Conservation (phyloP, 2,888 invertebrate species). For the Baccha elongata region DNA sequence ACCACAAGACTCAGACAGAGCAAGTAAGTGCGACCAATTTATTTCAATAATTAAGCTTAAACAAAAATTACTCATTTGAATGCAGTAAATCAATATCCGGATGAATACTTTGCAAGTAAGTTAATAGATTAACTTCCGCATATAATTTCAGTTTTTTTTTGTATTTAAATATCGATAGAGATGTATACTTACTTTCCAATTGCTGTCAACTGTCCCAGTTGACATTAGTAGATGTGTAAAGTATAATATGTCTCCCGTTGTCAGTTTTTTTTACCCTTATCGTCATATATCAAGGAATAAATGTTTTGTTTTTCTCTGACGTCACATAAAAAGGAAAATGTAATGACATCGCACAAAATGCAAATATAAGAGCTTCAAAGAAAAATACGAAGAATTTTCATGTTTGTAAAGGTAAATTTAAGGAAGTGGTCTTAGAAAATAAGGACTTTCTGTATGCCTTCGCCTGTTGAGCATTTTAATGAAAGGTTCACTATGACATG, state of each 20-base stretch:
- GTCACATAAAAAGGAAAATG: constrained; percentile 5
- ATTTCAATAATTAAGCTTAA: no score
- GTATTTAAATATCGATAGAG: no score
- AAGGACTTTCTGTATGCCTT: not conserved
- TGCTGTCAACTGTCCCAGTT: constrained; percentile 54
- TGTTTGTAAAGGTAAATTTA: not conserved
- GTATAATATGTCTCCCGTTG: constrained; percentile 31
- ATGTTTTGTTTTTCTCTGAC: constrained; percentile 8
- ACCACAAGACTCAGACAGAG: no score
- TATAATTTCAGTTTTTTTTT: no score
- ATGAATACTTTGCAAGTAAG: no score
- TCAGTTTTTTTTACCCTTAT: constrained; percentile 35
- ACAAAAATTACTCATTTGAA: no score
- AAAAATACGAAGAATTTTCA: not conserved
- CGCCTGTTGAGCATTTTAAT: not conserved
- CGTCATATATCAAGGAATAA: constrained; percentile 54
- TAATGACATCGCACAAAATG: not conserved
- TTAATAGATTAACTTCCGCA: no score
- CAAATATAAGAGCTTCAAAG: not conserved
- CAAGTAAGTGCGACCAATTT: no score
- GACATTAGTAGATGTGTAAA: constrained; percentile 59
- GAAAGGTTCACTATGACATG: no score
- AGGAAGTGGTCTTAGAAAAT: not conserved
- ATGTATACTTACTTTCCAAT: no score
- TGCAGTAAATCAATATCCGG: no score